These are phyloP conservation scores for Cryptophagus acutangulus DNA, from an alignment of 2,888 invertebrate species.

Conservation along the genomic window DNA sequence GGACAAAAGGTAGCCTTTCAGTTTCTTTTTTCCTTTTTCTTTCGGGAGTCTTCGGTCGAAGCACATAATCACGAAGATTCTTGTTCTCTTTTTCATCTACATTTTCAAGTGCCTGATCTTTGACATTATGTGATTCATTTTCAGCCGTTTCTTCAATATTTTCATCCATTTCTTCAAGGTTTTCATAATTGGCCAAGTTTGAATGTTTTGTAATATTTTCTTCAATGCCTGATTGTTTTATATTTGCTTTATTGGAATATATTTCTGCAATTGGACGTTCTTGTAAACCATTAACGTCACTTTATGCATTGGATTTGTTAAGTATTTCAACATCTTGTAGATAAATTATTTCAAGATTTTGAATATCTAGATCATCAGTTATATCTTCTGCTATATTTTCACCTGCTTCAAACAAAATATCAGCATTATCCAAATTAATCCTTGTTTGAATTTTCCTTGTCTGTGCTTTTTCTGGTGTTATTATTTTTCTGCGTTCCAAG, in stretches of 20 bases:
- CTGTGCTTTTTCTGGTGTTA: slow-evolving; percentile 1
- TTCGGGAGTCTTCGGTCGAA: slow-evolving; percentile 11
- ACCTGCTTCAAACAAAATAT: not conserved
- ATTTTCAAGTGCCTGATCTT: slow-evolving; percentile 7
- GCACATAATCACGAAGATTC: slow-evolving; percentile 5
- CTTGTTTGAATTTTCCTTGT: slow-evolving; percentile 11
- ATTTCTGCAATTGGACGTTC: not conserved
- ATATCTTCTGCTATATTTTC: not conserved
- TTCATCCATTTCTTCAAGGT: too few relatives aligned
- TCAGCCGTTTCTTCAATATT: too few relatives aligned
- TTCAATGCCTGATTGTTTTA: not conserved
- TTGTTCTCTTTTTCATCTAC: slow-evolving; percentile 1
- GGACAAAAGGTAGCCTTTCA: slow-evolving; percentile 12
- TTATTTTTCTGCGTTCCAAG: slow-evolving; percentile 13
- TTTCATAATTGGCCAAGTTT: too few relatives aligned
- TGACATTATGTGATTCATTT: too few relatives aligned
- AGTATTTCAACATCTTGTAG: not conserved
- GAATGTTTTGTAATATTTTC: slow-evolving; percentile 4
- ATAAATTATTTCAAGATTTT: slow-evolving; percentile 8
- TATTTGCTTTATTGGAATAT: not conserved
- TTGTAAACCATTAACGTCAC: not conserved
- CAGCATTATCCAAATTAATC: not conserved
- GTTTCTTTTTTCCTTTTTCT: slow-evolving; percentile 13
- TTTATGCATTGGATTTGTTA: not conserved
- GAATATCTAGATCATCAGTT: not conserved